Evolutionary conservation across 2,888 invertebrate species (phyloP).

Genomic region (Argyra leucocephala): DNA sequence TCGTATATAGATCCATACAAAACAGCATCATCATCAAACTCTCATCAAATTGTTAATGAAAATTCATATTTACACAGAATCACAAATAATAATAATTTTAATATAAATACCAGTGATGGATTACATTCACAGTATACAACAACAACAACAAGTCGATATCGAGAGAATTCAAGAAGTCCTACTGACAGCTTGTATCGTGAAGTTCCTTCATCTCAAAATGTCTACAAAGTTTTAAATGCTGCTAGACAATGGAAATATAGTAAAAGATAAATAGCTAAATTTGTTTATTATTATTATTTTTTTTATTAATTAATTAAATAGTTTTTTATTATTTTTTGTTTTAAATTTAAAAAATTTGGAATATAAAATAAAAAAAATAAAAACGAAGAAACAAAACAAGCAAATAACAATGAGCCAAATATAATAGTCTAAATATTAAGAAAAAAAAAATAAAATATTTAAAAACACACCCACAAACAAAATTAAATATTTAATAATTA

Average conservation of each 20-base stretch:
- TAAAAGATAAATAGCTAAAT: conserved; percentile 10
- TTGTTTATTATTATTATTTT: background rate
- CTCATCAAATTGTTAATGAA: background rate
- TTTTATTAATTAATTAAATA: background rate
- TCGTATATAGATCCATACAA: background rate
- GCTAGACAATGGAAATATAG: conserved; percentile 15
- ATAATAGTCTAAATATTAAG: background rate
- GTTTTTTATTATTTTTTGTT: background rate
- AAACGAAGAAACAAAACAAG: background rate
- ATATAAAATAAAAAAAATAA: background rate
- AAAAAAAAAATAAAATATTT: background rate
- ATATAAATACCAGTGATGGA: background rate
- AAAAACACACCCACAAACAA: background rate
- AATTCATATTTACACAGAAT: background rate
- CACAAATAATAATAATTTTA: background rate
- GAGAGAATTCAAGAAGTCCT: conserved; percentile 23
- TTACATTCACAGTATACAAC: conserved; percentile 10
- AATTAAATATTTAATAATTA: too few relatives aligned
- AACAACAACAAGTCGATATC: conserved; percentile 16
- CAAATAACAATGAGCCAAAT: conserved; percentile 3
- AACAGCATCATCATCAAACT: background rate
- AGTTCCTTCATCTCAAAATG: conserved; percentile 21
- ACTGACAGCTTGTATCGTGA: conserved; percentile 23
- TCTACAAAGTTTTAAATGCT: conserved; percentile 19
- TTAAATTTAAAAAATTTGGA: background rate